Evolutionary conservation across 1,140 invertebrate genomes (phyloP).

Genomic region (Argopecten irradians): DNA sequence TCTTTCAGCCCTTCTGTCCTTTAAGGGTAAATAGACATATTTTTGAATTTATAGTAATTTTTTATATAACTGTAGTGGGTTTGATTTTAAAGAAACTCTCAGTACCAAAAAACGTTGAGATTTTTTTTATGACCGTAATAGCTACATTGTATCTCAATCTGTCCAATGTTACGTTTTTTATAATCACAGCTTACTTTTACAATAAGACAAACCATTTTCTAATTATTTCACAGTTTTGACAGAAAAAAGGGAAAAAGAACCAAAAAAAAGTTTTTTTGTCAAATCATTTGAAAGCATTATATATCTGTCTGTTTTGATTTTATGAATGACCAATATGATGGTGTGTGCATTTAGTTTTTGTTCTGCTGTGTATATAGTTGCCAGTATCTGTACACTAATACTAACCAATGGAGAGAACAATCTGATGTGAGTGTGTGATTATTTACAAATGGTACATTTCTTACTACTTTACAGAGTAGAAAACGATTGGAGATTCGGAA

Average conservation of each 20-base stretch:
- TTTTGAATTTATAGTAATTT: constrained; percentile 19
- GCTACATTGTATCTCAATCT: not conserved
- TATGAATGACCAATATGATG: not conserved
- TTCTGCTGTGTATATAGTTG: not conserved
- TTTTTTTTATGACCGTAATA: not conserved
- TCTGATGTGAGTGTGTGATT: not conserved
- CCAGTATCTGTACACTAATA: constrained; percentile 27
- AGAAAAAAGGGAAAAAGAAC: not conserved
- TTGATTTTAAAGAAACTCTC: not conserved
- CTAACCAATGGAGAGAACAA: not conserved
- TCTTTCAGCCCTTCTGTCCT: constrained; percentile 20
- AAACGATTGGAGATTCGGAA: constrained; percentile 69
- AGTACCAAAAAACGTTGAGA: not conserved
- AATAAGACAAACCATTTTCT: not conserved
- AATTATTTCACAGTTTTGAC: not conserved
- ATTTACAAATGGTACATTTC: not conserved
- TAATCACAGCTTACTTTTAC: not conserved
- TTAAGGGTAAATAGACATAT: constrained; percentile 8
- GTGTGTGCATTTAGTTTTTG: not conserved
- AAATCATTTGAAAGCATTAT: not conserved
- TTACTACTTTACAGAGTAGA: constrained; percentile 63
- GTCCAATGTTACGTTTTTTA: not conserved
- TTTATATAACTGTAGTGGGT: not conserved
- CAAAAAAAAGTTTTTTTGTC: not conserved
- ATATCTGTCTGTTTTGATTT: not conserved